phyloP scores from a whole-genome alignment of 2,797 vertebrate species.

The Psittacula echo region DNA sequence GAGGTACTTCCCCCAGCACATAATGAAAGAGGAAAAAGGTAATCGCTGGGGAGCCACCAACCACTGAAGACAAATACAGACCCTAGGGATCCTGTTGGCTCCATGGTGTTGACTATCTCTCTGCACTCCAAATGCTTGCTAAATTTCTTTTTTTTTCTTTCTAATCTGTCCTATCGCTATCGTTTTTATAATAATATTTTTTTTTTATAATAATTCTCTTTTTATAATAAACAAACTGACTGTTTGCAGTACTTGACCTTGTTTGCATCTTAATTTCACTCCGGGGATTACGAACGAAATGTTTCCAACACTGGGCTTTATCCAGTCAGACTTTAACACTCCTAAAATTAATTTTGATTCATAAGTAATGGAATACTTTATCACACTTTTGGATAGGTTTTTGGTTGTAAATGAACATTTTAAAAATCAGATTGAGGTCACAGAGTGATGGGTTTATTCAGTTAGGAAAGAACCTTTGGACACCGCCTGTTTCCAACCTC shows the following conservation, averaged over 20 bases:
- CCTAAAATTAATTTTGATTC: background rate
- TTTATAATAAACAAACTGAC: background rate
- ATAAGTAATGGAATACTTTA: background rate
- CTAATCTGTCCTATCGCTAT: background rate
- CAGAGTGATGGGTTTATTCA: background rate
- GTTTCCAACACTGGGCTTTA: background rate
- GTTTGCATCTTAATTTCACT: background rate
- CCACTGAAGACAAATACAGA: background rate
- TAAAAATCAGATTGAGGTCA: background rate
- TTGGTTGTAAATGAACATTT: background rate
- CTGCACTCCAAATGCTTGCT: background rate
- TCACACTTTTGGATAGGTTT: background rate
- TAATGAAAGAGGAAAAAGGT: background rate
- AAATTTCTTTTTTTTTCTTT: background rate
- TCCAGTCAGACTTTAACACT: background rate
- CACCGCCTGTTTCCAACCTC: background rate
- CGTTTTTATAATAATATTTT: background rate
- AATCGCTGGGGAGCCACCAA: background rate
- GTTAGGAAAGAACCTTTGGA: background rate
- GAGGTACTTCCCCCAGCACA: background rate
- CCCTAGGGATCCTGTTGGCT: background rate
- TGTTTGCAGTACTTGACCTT: background rate
- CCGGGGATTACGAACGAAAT: background rate
- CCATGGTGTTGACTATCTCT: background rate
- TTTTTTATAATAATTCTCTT: background rate